Percentiles rank a stretch among this genome's conserved stretches.
Conservation (phyloP, 2,113 vertebrate species). For the Misgurnus mizolepis region DNA sequence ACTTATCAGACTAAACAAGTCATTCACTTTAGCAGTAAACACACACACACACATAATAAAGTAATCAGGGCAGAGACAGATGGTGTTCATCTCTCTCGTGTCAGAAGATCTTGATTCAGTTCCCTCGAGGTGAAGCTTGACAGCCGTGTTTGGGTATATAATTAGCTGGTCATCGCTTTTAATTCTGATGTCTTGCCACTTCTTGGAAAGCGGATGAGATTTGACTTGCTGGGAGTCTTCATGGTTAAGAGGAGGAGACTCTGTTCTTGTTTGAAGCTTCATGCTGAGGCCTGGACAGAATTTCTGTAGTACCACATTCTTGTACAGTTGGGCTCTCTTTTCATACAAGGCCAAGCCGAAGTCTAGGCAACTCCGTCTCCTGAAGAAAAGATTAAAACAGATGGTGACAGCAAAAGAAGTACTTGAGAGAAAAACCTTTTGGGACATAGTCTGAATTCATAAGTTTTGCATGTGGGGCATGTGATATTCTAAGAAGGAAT, state of each 20-base stretch:
- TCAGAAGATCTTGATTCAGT: constrained; percentile 54
- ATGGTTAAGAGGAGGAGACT: constrained; percentile 7
- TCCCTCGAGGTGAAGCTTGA: constrained; percentile 47
- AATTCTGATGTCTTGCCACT: constrained; percentile 71
- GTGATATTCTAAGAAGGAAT: constrained; percentile 18
- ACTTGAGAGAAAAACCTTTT: constrained; percentile 18
- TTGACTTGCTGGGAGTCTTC: constrained; percentile 50
- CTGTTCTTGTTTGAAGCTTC: constrained; percentile 24
- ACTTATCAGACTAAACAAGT: constrained; percentile 42
- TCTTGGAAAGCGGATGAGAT: constrained; percentile 61
- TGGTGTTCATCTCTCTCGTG: constrained; percentile 53
- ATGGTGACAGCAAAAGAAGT: constrained; percentile 37
- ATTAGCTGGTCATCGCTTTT: constrained; percentile 62
- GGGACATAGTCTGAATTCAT: constrained; percentile 52
- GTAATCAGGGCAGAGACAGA: constrained; percentile 53
- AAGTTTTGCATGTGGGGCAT: constrained; percentile 42
- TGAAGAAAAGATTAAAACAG: constrained; percentile 54
- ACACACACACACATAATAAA: constrained; percentile 24
- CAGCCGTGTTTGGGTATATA: constrained; percentile 57
- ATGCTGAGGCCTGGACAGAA: constrained; percentile 23
- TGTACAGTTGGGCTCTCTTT: constrained; percentile 34
- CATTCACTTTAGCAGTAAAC: constrained; percentile 31
- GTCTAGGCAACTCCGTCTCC: constrained; percentile 39
- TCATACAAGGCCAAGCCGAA: constrained; percentile 44
- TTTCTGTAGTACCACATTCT: constrained; percentile 41